phyloP scores from a whole-genome alignment of 2,797 vertebrate species.

The Lagorchestes hirsutus region DNA sequence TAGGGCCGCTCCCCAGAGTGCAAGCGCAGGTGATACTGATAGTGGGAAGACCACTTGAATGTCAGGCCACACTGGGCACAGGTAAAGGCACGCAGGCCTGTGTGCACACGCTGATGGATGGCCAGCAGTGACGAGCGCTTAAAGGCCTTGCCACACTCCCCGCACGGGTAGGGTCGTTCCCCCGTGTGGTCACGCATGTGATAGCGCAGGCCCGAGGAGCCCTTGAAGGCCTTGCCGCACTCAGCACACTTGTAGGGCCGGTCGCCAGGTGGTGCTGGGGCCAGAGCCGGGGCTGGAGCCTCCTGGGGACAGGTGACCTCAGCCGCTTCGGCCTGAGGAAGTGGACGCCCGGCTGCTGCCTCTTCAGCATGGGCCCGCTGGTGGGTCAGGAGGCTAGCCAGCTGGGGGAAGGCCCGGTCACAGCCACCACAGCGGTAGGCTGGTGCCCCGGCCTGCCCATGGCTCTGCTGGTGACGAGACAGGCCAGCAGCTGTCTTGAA shows the following conservation, averaged over 20 bases:
- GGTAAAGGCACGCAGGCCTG: slow-evolving; percentile 93
- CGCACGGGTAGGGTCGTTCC: slow-evolving; percentile 91
- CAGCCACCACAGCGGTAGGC: slow-evolving; percentile 93
- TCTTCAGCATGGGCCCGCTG: slow-evolving; percentile 94
- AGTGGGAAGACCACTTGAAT: slow-evolving; percentile 95
- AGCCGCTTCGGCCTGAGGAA: slow-evolving; percentile 92
- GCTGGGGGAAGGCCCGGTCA: slow-evolving; percentile 91
- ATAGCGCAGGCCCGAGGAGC: slow-evolving; percentile 85
- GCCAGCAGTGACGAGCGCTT: slow-evolving; percentile 95
- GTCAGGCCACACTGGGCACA: slow-evolving; percentile 92
- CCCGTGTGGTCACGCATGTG: slow-evolving; percentile 84
- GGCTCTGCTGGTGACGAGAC: slow-evolving; percentile 91
- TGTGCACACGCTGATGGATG: slow-evolving; percentile 92
- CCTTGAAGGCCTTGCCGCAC: slow-evolving; percentile 86
- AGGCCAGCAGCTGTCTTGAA: slow-evolving; percentile 93
- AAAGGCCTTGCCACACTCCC: slow-evolving; percentile 95
- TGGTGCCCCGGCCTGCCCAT: slow-evolving; percentile 73
- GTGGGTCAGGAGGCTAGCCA: slow-evolving; percentile 93
- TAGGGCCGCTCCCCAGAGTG: slow-evolving; percentile 95
- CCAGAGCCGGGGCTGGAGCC: slow-evolving; percentile 14
- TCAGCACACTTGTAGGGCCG: slow-evolving; percentile 86
- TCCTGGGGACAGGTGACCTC: slow-evolving; percentile 91
- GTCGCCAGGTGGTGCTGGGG: slow-evolving; percentile 77
- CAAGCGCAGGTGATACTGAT: slow-evolving; percentile 94
- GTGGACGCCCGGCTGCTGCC: slow-evolving; percentile 87